phyloP scores from a whole-genome alignment of 1,140 invertebrate genomes.

The Heliconius hewitsoni region DNA sequence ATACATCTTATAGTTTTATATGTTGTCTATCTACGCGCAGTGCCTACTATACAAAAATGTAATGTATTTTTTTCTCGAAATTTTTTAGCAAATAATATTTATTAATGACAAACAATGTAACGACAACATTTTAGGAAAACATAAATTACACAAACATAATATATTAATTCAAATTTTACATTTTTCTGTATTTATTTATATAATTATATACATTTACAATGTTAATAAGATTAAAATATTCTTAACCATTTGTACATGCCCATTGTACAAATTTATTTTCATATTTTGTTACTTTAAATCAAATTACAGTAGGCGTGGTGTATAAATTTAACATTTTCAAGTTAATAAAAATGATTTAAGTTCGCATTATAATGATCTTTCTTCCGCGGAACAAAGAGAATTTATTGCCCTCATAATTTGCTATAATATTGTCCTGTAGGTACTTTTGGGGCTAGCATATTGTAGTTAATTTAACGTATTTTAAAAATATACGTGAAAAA shows the following conservation, averaged over 20 bases:
- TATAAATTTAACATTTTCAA: slow-evolving; percentile 71
- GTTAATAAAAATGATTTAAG: slow-evolving; percentile 77
- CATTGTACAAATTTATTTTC: neutral
- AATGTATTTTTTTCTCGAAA: too few relatives aligned
- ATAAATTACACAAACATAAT: too few relatives aligned
- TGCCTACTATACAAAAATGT: too few relatives aligned
- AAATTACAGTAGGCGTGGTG: slow-evolving; percentile 59
- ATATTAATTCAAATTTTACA: too few relatives aligned
- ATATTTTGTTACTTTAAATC: slow-evolving; percentile 21
- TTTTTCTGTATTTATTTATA: neutral
- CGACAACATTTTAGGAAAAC: too few relatives aligned
- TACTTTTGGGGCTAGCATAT: slow-evolving; percentile 9
- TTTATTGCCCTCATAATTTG: slow-evolving; percentile 49
- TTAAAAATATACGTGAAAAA: neutral
- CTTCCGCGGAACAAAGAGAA: slow-evolving; percentile 56
- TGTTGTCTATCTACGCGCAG: too few relatives aligned
- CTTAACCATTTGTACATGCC: neutral
- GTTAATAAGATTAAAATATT: neutral
- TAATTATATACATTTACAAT: neutral
- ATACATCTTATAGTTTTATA: too few relatives aligned
- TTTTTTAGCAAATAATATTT: too few relatives aligned
- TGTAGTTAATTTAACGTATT: neutral
- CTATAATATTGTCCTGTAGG: slow-evolving; percentile 13
- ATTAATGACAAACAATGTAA: too few relatives aligned
- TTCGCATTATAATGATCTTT: slow-evolving; percentile 67